Percentiles rank a stretch among this genome's conserved stretches.
Conservation (phyloP, 2,797 vertebrate genomes). For the Centropyge bicolor region DNA sequence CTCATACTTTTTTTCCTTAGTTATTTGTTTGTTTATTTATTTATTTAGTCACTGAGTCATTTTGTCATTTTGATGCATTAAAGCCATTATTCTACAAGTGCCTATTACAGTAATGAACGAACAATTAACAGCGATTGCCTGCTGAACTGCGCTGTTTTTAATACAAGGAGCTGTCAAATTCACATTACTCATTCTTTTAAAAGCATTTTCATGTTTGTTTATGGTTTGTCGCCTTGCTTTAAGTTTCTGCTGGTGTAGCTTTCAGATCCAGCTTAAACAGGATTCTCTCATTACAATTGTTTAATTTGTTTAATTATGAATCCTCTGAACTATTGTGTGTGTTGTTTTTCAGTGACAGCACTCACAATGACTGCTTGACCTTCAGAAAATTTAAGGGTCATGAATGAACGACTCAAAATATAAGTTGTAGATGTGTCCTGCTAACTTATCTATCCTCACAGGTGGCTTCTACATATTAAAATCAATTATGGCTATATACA, state of each 20-base stretch:
- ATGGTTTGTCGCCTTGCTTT: conserved; percentile 17
- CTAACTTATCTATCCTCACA: conserved; percentile 41
- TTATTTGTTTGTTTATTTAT: conserved; percentile 10
- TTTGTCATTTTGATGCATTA: conserved; percentile 46
- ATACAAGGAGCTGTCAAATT: conserved; percentile 31
- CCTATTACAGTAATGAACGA: conserved; percentile 29
- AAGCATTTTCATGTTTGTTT: conserved; percentile 8
- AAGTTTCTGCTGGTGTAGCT: neutral
- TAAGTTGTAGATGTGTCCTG: neutral
- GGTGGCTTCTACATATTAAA: conserved; percentile 55
- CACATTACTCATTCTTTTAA: conserved; percentile 18
- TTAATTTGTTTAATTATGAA: conserved; percentile 21
- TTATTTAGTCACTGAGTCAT: conserved; percentile 11
- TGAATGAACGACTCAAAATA: conserved; percentile 23
- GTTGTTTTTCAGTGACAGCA: conserved; percentile 3
- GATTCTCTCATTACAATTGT: neutral
- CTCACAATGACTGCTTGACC: conserved; percentile 11
- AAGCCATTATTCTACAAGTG: conserved; percentile 40
- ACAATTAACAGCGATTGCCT: conserved; percentile 39
- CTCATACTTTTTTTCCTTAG: conserved; percentile 9
- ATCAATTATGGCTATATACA: conserved; percentile 66
- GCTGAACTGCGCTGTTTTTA: conserved; percentile 20
- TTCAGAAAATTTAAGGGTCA: conserved; percentile 9
- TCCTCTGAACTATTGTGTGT: neutral
- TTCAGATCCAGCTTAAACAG: conserved; percentile 7